phyloP scores from a whole-genome alignment of 2,113 vertebrate genomes.

The Bos javanicus region DNA sequence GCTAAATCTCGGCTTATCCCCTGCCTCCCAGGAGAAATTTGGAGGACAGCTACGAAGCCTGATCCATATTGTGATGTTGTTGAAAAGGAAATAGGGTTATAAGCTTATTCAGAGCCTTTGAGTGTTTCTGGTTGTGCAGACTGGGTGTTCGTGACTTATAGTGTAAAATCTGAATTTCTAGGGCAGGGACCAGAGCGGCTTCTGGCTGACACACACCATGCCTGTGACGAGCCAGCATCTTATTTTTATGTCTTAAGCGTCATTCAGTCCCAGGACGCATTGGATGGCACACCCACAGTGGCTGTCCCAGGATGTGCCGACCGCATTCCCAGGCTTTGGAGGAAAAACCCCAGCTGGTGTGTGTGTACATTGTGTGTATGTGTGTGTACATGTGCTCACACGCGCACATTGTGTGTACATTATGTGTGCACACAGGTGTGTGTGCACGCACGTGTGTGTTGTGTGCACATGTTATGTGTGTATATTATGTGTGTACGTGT shows the following conservation, averaged over 20 bases:
- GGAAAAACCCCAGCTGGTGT: neutral
- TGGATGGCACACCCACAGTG: neutral
- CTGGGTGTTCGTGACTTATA: neutral
- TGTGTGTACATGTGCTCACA: neutral
- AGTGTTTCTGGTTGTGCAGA: neutral
- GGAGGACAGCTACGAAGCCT: neutral
- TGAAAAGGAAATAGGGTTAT: neutral
- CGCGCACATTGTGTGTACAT: accelerated
- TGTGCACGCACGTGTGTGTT: no score
- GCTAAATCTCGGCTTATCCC: neutral
- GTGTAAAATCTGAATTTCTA: neutral
- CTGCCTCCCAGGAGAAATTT: neutral
- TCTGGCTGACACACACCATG: accelerated
- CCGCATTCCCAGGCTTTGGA: neutral
- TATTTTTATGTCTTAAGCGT: accelerated
- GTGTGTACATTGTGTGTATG: neutral
- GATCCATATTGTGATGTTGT: neutral
- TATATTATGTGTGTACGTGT: no score
- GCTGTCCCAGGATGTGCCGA: no score
- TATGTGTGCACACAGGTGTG: neutral
- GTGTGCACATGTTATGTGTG: accelerated
- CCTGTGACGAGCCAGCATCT: neutral
- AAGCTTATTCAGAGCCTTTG: neutral
- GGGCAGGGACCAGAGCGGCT: neutral
- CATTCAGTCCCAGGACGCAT: neutral